Conservation (phyloP, 2,888 invertebrate species). For the Allacma fusca region DNA sequence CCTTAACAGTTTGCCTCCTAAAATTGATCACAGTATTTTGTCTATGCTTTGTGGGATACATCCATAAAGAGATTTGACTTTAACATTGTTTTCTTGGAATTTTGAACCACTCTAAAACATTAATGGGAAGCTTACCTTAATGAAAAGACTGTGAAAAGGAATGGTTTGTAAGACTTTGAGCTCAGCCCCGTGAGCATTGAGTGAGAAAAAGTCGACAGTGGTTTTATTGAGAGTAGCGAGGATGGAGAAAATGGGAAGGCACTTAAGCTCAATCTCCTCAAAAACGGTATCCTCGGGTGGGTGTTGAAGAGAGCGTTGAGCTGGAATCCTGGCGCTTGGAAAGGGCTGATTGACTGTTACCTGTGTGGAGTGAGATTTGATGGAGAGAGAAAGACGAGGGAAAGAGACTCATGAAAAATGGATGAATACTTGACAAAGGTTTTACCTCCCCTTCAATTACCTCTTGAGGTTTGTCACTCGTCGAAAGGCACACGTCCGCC, state of each 20-base stretch:
- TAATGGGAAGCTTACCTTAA: too few species aligned
- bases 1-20: too few species aligned
- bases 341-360: neutral
- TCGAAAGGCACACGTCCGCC: constrained; percentile 38
- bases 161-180: constrained; percentile 31
- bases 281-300: constrained; percentile 19
- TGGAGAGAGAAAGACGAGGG: neutral
- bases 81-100: too few species aligned
- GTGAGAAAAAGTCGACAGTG: constrained; percentile 67
- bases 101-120: too few species aligned
- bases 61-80: too few species aligned
- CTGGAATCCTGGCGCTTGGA: too few species aligned
- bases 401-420: neutral
- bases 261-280: constrained; percentile 28
- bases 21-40: too few species aligned
- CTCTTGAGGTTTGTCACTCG: constrained; percentile 39
- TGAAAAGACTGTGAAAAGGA: constrained; percentile 32
- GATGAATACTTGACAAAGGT: neutral
- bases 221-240: constrained; percentile 67
- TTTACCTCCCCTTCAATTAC: constrained; percentile 21
- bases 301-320: too few species aligned
- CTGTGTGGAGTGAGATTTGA: neutral
- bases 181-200: constrained; percentile 60
- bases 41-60: too few species aligned
- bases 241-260: constrained; percentile 64